These are phyloP conservation scores for Sarcophilus harrisii DNA, from an alignment of 2,797 vertebrate genomes.

Conservation along the genomic window DNA sequence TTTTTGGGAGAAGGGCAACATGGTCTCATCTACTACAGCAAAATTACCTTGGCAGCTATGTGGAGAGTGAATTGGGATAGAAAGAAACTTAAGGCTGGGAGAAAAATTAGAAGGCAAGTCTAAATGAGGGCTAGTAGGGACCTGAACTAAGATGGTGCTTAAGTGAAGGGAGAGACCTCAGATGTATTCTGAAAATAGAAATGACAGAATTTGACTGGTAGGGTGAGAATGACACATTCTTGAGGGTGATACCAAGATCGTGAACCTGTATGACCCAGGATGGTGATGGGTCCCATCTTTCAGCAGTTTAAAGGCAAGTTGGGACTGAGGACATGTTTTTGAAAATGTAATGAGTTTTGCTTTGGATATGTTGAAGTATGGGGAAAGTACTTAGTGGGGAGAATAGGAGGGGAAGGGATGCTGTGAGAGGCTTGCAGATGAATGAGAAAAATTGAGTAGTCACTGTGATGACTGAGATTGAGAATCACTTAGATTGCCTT, in stretches of 20 bases:
- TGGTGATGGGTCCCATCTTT: neutral
- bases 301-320: neutral
- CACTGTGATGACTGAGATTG: neutral
- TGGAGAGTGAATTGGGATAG: neutral
- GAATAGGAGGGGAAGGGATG: neutral
- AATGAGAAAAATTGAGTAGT: neutral
- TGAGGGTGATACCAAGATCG: neutral
- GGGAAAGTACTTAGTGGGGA: neutral
- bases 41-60: neutral
- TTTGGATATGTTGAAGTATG: neutral
- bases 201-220: neutral
- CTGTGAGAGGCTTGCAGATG: neutral
- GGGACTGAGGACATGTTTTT: neutral
- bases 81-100: neutral
- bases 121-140: neutral
- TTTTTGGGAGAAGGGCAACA: neutral
- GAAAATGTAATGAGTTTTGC: neutral
- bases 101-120: neutral
- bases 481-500: neutral
- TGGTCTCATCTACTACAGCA: neutral
- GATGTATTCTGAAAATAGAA: neutral
- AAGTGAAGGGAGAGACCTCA: neutral
- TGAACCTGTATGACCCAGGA: neutral
- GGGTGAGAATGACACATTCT: neutral
- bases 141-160: neutral